A percentile compares a stretch with the other conserved stretches of the same genome.
These are phyloP conservation scores for Lasioglossum marginatum DNA, from an alignment of 2,888 invertebrate species.

Conservation along the genomic window DNA sequence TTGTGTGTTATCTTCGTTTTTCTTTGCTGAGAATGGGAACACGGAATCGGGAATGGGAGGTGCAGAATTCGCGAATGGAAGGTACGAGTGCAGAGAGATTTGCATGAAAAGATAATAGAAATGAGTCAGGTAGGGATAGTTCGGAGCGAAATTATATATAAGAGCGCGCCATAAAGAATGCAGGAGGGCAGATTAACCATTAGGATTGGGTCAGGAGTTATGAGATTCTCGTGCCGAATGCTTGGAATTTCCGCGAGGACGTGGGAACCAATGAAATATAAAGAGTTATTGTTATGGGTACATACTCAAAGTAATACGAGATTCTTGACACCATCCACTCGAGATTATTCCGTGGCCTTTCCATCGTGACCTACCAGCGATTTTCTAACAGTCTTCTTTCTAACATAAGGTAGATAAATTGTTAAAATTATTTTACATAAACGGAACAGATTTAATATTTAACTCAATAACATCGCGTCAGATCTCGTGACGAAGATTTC, in stretches of 20 bases:
- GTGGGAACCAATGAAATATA: neutral
- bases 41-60: neutral
- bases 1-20: neutral
- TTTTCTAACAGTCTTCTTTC: neutral
- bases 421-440: no score
- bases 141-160: constrained; percentile 5
- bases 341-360: no score
- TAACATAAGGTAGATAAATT: no score
- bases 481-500: no score
- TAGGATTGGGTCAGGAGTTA: neutral
- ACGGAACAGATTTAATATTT: no score
- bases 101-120: constrained; percentile 13
- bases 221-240: neutral
- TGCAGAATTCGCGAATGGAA: neutral
- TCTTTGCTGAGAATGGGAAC: neutral
- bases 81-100: neutral
- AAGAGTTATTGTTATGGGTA: neutral
- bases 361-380: no score
- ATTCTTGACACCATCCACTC: neutral
- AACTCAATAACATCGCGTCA: no score
- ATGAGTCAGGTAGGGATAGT: neutral
- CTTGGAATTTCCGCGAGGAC: neutral
- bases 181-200: neutral
- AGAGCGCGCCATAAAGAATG: neutral
- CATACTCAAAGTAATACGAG: neutral